These are phyloP conservation scores for Actinopyga echinites DNA, from an alignment of 53 echinoderm and acorn worm genomes.

Conservation along the genomic window DNA sequence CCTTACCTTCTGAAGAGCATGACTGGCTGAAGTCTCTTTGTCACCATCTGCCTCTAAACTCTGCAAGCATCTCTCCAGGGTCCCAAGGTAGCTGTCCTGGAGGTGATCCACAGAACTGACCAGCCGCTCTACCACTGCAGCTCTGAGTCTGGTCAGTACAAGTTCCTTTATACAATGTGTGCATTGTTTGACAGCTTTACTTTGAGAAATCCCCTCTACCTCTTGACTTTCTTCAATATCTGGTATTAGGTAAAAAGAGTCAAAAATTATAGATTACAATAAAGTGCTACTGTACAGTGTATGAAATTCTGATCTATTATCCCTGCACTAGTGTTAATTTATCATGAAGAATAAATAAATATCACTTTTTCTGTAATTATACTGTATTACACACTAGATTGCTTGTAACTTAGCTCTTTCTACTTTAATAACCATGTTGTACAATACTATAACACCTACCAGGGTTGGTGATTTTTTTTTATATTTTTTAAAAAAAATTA, in stretches of 20 bases:
- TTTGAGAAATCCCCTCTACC: conserved; percentile 67
- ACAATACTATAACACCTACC: too few species aligned
- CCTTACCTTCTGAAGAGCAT: conserved; percentile 86
- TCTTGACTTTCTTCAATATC: conserved; percentile 79
- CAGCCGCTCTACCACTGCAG: conserved; percentile 85
- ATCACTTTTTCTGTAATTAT: too few species aligned
- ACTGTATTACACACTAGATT: too few species aligned
- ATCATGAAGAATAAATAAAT: too few species aligned
- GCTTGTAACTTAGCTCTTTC: too few species aligned
- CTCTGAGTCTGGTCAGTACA: conserved; percentile 73
- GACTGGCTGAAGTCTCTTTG: conserved; percentile 71
- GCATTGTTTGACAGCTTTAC: conserved; percentile 87
- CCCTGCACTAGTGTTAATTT: too few species aligned
- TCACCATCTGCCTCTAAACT: conserved; percentile 87
- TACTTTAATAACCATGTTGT: too few species aligned
- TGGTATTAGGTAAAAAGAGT: not conserved
- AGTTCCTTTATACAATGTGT: conserved; percentile 95
- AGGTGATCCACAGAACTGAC: conserved; percentile 92
- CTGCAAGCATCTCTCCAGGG: conserved; percentile 86
- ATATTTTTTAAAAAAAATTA: too few species aligned
- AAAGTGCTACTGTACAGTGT: too few species aligned
- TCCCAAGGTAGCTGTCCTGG: conserved; percentile 95
- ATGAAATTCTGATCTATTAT: too few species aligned
- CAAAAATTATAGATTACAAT: too few species aligned
- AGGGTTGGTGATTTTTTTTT: too few species aligned